A percentile compares a stretch with the other conserved stretches of the same genome.
These are phyloP conservation scores for Eulemur albifrons DNA, from an alignment of 2,797 vertebrate genomes.

Conservation along the genomic window DNA sequence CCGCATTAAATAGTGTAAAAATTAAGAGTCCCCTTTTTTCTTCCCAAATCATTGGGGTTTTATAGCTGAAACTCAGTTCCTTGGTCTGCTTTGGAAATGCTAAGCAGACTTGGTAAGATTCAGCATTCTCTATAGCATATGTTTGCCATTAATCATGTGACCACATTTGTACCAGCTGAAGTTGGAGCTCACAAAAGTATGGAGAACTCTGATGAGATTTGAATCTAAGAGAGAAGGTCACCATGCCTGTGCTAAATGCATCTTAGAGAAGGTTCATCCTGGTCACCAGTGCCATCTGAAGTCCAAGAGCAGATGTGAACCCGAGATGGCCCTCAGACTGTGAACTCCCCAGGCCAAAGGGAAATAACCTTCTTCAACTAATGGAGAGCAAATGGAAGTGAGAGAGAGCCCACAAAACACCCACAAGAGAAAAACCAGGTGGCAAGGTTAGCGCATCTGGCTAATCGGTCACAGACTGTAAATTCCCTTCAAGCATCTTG, in stretches of 20 bases:
- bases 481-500: background rate
- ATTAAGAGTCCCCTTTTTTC: background rate
- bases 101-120: background rate
- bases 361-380: slow-evolving; percentile 1
- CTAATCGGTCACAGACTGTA: slow-evolving; percentile 63
- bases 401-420: background rate
- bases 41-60: background rate
- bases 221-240: slow-evolving; percentile 46
- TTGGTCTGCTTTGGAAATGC: background rate
- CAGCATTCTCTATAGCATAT: slow-evolving; percentile 15
- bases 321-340: background rate
- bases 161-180: slow-evolving; percentile 38
- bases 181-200: background rate
- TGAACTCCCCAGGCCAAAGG: background rate
- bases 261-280: background rate
- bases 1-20: background rate
- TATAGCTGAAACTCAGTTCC: background rate
- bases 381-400: background rate
- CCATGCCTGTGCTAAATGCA: background rate
- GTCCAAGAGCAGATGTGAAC: slow-evolving; percentile 34
- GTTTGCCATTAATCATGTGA: slow-evolving; percentile 57
- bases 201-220: slow-evolving; percentile 24
- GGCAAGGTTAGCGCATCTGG: slow-evolving; percentile 52
- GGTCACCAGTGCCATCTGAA: background rate
- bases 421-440: slow-evolving; percentile 52